These are phyloP conservation scores for Phocides pigmalion DNA, from an alignment of 1,140 invertebrate species.

Conservation along the genomic window DNA sequence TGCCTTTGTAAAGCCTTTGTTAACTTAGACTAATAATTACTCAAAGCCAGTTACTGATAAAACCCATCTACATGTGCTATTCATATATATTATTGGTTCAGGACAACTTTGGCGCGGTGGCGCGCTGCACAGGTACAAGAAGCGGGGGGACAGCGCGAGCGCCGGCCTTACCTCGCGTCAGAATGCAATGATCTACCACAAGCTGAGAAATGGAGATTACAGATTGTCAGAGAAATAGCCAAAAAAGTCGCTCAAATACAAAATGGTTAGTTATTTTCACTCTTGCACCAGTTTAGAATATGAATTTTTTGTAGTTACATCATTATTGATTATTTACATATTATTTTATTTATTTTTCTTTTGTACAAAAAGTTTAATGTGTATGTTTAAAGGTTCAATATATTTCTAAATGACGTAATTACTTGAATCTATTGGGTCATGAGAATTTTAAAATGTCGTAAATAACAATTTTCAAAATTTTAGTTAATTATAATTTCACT, in stretches of 20 bases:
- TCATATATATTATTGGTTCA: conserved; percentile 60
- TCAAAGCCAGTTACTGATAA: too few relatives aligned
- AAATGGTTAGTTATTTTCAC: conserved; percentile 87
- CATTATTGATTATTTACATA: too few relatives aligned
- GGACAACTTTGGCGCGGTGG: conserved; percentile 98
- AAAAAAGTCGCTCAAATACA: conserved; percentile 99
- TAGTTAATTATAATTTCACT: conserved; percentile 27
- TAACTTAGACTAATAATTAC: too few relatives aligned
- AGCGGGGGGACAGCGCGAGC: conserved; percentile 90
- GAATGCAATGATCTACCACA: conserved; percentile 95
- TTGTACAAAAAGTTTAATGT: too few relatives aligned
- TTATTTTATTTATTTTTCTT: too few relatives aligned
- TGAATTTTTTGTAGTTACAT: not conserved
- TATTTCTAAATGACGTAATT: not conserved
- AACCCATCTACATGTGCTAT: too few relatives aligned
- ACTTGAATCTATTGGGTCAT: conserved; percentile 47
- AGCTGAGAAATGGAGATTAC: conserved; percentile 97
- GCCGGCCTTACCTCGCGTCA: conserved; percentile 96
- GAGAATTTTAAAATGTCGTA: conserved; percentile 39
- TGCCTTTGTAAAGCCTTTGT: too few relatives aligned
- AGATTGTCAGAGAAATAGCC: conserved; percentile 98
- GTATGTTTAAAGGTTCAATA: too few relatives aligned
- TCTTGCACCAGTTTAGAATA: not conserved
- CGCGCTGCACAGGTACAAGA: conserved; percentile 95
- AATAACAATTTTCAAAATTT: conserved; percentile 24